phyloP scores from a whole-genome alignment of 2,888 invertebrate species.

The Bedellia somnulentella region DNA sequence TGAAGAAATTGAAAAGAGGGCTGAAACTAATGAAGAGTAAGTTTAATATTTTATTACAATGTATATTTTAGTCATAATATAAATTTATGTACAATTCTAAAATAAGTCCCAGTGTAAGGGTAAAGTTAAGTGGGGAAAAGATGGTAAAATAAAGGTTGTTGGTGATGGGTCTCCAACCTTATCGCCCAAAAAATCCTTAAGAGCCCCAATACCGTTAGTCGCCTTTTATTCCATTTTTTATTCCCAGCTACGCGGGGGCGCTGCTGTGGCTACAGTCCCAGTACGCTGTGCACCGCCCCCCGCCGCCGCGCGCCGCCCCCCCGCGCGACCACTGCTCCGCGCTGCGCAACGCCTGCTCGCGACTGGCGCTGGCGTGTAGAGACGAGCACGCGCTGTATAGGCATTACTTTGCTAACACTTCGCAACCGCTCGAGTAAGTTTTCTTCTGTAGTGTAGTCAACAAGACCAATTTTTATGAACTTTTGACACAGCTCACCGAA shows the following conservation, averaged over 20 bases:
- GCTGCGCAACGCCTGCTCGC: slow-evolving; percentile 84
- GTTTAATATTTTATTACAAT: slow-evolving; percentile 17
- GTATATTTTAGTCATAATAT: slow-evolving; percentile 1
- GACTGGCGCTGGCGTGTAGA: slow-evolving; percentile 89
- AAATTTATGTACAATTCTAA: neutral
- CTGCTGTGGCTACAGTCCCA: slow-evolving; percentile 80
- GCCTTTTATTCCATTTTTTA: no score
- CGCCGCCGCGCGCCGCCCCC: slow-evolving; percentile 83
- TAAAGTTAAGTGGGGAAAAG: no score
- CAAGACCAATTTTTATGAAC: no score
- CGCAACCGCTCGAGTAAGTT: slow-evolving; percentile 67
- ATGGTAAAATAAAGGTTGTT: no score
- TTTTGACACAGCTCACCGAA: no score
- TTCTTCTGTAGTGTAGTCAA: no score
- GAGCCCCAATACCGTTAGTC: no score
- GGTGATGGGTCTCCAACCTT: no score
- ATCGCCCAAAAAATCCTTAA: no score
- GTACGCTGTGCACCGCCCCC: slow-evolving; percentile 88
- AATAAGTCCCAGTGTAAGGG: no score
- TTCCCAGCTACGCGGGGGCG: slow-evolving; percentile 66
- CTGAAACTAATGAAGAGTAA: slow-evolving; percentile 74
- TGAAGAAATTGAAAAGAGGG: slow-evolving; percentile 77
- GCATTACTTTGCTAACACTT: slow-evolving; percentile 81
- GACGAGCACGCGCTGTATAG: slow-evolving; percentile 91
- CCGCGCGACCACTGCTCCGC: slow-evolving; percentile 87